These are phyloP conservation scores for Mus pahari DNA, from an alignment of 2,113 vertebrate species.

Conservation along the genomic window DNA sequence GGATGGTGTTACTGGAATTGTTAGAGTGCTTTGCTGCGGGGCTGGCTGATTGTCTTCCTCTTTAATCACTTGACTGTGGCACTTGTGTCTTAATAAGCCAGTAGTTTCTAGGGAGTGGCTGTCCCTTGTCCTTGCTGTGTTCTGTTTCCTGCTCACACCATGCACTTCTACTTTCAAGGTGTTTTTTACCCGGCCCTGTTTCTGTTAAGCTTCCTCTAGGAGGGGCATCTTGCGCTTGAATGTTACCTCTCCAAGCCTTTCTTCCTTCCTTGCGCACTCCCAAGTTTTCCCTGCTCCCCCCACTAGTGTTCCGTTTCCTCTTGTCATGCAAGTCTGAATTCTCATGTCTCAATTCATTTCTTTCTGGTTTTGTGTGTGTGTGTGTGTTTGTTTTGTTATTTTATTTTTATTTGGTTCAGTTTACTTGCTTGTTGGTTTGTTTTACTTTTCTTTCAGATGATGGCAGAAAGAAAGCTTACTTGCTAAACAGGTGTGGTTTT, in stretches of 20 bases:
- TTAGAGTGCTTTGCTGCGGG: not conserved
- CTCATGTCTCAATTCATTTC: not conserved
- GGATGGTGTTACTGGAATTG: not conserved
- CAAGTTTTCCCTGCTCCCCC: accelerated
- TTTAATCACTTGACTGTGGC: not conserved
- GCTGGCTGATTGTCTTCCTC: not conserved
- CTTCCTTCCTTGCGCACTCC: not conserved
- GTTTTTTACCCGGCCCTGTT: not conserved
- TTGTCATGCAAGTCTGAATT: not conserved
- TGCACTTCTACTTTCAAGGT: not conserved
- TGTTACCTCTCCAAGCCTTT: not conserved
- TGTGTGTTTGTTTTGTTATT: not conserved
- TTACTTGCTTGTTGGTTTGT: not conserved
- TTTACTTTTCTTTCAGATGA: not conserved
- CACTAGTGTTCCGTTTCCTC: accelerated
- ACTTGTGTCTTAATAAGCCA: not conserved
- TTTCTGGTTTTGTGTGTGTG: not conserved
- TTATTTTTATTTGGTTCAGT: not conserved
- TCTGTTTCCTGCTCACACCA: not conserved
- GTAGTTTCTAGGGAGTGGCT: not conserved
- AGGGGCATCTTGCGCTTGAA: not conserved
- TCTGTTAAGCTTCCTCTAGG: not conserved
- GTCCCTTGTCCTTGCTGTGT: not conserved
- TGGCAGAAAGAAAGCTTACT: not conserved
- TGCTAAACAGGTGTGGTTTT: not conserved